A percentile compares a stretch with the other conserved stretches of the same genome.
These are phyloP conservation scores for Papilio dardanus DNA, from an alignment of 1,140 invertebrate genomes.

Conservation along the genomic window DNA sequence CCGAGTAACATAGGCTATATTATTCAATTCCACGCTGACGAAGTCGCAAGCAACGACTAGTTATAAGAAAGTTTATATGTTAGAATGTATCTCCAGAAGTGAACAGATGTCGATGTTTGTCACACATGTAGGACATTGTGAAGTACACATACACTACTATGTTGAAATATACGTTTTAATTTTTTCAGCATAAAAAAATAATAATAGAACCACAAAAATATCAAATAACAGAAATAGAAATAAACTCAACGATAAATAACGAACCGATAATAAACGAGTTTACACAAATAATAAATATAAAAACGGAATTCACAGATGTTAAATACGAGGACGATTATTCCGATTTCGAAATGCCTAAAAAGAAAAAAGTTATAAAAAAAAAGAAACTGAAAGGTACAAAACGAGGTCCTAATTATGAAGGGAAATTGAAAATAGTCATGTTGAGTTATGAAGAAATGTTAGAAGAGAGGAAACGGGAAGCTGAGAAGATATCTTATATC, in stretches of 20 bases:
- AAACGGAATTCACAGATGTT: conserved; percentile 46
- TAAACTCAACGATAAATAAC: conserved; percentile 42
- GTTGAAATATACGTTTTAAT: background rate
- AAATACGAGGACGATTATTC: conserved; percentile 40
- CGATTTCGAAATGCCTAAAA: conserved; percentile 46
- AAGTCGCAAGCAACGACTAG: no score
- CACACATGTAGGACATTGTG: no score
- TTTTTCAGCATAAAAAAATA: conserved; percentile 31
- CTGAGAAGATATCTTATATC: conserved; percentile 50
- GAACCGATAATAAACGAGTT: conserved; percentile 44
- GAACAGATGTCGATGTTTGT: no score
- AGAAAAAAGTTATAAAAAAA: conserved; percentile 44
- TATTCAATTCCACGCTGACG: no score
- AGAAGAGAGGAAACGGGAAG: conserved; percentile 54
- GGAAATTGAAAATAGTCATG: conserved; percentile 51
- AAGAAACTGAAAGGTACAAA: conserved; percentile 36
- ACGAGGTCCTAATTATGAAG: conserved; percentile 47
- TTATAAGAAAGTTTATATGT: no score
- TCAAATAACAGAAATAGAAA: conserved; percentile 44
- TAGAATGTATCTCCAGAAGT: no score
- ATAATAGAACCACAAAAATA: background rate
- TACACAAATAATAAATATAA: conserved; percentile 10
- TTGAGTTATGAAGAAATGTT: conserved; percentile 58
- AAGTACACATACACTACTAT: no score
- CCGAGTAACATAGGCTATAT: no score